Base-by-base conservation (phyloP, 2,797 vertebrate species). In the Pogoniulus pusillus region DNA sequence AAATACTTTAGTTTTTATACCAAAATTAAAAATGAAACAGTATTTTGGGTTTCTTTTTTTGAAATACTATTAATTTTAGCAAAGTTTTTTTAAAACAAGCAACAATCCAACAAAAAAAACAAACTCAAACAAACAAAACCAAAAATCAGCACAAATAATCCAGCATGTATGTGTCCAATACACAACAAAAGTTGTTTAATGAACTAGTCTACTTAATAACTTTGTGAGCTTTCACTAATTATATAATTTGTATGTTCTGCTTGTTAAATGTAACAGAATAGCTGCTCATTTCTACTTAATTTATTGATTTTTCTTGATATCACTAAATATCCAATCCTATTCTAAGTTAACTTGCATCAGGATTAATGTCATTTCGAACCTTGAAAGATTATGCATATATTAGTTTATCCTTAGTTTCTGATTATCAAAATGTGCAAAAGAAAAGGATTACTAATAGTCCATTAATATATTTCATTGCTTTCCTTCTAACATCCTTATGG, bases 341-440 rank as follows among this genome's bases (percentile, higher is more conserved):
- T 41, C 39, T 41, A 89, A 91, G 13, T 10, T 91, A 55, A 85
- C 92, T 87, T 96, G 10, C 73, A 89, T 89, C 34, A 54, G 23
- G 6, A 45, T 77, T 86, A 85, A 92, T 84, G 29, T 32, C 0
- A 85, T 91, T 94, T 88, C 15, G 41, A 91, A 82, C 51, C 63
- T 86, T 90, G 81, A 78, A 76, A 53, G 32, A 58, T 81, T 96
- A 75, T 64, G 60, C 45, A 47, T 91, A 37, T 79, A 75, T 89
- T 90, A 93, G 10, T 81, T 92, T 94, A 59, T 95, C 32, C 63
- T 87, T 94, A 78, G 59, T 71, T 87, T 94, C 81, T 86, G 62
- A 89, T 23, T 95, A 82, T 76, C 55, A 90, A 88, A 89, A 75
- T 51, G 20, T 68, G 7, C 11, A 76, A 79, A 80, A 69, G 37